These are phyloP conservation scores for Synergus umbraculus DNA, from an alignment of 2,888 invertebrate genomes.

Conservation along the genomic window DNA sequence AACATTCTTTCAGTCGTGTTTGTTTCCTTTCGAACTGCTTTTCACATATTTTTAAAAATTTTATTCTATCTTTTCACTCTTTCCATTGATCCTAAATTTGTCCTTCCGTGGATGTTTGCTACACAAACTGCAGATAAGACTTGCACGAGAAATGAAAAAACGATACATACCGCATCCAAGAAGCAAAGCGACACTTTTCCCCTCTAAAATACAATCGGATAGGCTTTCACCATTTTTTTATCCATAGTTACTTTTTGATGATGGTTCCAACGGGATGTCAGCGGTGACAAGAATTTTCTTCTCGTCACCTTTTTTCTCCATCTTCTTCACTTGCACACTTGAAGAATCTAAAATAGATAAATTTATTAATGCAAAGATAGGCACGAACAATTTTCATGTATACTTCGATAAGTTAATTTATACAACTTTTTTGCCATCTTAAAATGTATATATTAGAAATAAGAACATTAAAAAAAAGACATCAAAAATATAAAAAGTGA, in stretches of 20 bases:
- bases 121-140: background rate
- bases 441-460: too few relatives aligned
- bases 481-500: too few relatives aligned
- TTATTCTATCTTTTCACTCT: background rate
- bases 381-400: too few relatives aligned
- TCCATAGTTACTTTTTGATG: background rate
- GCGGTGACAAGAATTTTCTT: background rate
- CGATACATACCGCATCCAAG: background rate
- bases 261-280: slow-evolving; percentile 11
- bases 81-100: background rate
- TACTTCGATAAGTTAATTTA: too few relatives aligned
- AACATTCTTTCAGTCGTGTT: background rate
- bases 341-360: background rate
- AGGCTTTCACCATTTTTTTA: background rate
- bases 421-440: too few relatives aligned
- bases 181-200: background rate
- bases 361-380: too few relatives aligned
- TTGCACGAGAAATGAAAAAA: background rate
- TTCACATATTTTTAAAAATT: background rate
- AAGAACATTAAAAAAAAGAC: too few relatives aligned
- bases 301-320: background rate
- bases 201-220: background rate
- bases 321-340: background rate
- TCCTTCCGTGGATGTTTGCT: background rate
- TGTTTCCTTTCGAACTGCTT: background rate